Evolutionary conservation across 2,797 vertebrate species (phyloP), one percentile per base, ranked within the genome.

Genomic region (Zalophus californianus): DNA sequence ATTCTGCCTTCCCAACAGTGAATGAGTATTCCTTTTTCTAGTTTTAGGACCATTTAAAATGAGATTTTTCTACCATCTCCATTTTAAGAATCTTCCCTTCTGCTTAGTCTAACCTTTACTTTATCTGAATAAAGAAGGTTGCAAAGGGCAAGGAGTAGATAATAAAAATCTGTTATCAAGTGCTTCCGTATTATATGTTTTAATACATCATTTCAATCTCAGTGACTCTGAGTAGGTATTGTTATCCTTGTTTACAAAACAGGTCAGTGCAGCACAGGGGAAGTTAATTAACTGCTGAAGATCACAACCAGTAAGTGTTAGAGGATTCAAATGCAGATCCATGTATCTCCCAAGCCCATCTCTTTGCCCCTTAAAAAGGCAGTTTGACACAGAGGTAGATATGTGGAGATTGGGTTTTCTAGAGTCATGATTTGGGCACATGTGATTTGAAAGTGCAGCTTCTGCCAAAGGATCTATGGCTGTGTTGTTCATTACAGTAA

Each of bases 41-140:
- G 72, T 29, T 75, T 18, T 35, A 86, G 25, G 52, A 52, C n/a
- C 29, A 52, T 62, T 96, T 73, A 23, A 95, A 78, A 68, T 54
- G 27, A 92, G 66, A 82, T 92, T 87, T 91, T 91, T 10, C 35
- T 73, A 50, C 15, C 50, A 35, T 44, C 52, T 84, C 29, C 70
- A 1, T 86, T 90, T 93, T 83, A 84, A 68, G 38, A 95, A 70
- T 86, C 38, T 44, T 86, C 10, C n/a, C 66, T 60, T 20, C 68
- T 85, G 35, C 27, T 91, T 58, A 88, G 52, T 91, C 58, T 93
- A 56, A 75, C 32, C 25, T 96, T 96, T 72, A 77, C 25, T 89
- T 75, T 58, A 41, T 77, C 52, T 75, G 52, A 80, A 84, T 77
- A 85, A 82, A 54, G 87, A 90, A 52, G 44, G 2, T 88, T 80